Evolutionary conservation across 1,140 invertebrate species (phyloP).

Genomic region (Phthorimaea operculella): DNA sequence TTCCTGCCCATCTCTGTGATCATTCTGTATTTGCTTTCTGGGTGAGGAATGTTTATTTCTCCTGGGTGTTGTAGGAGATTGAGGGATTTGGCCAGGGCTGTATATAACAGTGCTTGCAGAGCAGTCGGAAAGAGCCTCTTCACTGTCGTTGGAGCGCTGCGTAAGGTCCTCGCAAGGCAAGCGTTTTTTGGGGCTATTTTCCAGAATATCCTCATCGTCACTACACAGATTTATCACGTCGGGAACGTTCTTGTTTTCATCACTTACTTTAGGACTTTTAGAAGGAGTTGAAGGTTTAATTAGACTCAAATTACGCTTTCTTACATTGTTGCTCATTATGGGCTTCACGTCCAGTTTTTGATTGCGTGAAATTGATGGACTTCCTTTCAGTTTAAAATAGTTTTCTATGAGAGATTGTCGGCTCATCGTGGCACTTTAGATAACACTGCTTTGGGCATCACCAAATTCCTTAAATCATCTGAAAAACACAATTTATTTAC

Average conservation of each 20-base stretch:
- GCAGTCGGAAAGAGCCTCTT: background rate
- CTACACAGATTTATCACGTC: constrained; percentile 27
- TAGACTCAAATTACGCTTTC: constrained; percentile 20
- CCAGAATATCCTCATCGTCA: constrained; percentile 26
- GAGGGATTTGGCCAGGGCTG: background rate
- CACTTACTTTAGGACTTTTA: constrained; percentile 18
- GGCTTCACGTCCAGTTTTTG: background rate
- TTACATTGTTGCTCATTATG: background rate
- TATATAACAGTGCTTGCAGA: background rate
- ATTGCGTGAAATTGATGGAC: background rate
- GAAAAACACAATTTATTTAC: too few relatives aligned
- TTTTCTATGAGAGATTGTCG: background rate
- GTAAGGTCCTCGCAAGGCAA: background rate
- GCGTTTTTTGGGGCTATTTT: background rate
- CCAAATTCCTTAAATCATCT: too few relatives aligned
- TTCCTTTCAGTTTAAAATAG: background rate
- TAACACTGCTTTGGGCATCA: too few relatives aligned
- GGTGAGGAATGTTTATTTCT: too few relatives aligned
- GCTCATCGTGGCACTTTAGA: background rate
- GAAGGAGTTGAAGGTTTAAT: constrained; percentile 14
- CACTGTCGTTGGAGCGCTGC: constrained; percentile 5
- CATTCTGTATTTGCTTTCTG: too few relatives aligned
- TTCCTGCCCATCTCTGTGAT: background rate
- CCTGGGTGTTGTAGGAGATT: background rate
- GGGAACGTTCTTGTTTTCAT: constrained; percentile 2